Evolutionary conservation across 2,888 invertebrate species (phyloP), one percentile per base, ranked within the genome.

Genomic region (Keiferia lycopersicella): DNA sequence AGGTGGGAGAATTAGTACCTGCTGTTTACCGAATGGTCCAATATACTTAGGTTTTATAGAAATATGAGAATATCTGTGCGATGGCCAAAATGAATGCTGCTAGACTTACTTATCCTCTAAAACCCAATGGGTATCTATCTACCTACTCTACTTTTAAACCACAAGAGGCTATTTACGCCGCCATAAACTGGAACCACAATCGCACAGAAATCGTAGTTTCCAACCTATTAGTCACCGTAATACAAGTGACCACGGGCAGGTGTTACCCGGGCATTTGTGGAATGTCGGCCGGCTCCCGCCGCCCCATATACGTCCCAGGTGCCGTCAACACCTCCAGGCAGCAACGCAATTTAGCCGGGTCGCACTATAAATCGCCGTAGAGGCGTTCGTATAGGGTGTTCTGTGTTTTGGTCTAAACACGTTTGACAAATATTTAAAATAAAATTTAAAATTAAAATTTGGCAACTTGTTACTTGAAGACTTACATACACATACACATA

Each of bases 281-380:
- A 78, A 74, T 69, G 79, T 78, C 76, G 71, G 68, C 71, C 68
- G 12, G 26, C 14, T 26, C 12, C 26, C 20, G 51, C 26, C 51
- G 14, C 14, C 51, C 51, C 51, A 53, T 53, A 53, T 53, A 53
- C 66, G 61, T 63, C 67, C 65, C 67, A 66, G 69, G 66, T 67
- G 73, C 67, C 71, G 72, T 34, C 56, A 56, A 72, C 69, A 73
- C 69, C 73, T 73, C 74, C 77, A 69, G 64, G 71, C 70, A 74
- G 78, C 74, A 79, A 78, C 71, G 79, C 80, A 85, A 80, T 83
- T 77, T 76, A 74, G 71, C 68, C 67, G 68, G 65, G 67, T 71
- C 71, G 62, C 66, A 63, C 78, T 68, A 81, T 84, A 83, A 84
- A 84, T 87, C 80, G 73, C 74, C 34, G 34, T 34, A 34, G 34